phyloP scores from a whole-genome alignment of 92 coral and sea anemone genomes.

The Blastomussa wellsi region DNA sequence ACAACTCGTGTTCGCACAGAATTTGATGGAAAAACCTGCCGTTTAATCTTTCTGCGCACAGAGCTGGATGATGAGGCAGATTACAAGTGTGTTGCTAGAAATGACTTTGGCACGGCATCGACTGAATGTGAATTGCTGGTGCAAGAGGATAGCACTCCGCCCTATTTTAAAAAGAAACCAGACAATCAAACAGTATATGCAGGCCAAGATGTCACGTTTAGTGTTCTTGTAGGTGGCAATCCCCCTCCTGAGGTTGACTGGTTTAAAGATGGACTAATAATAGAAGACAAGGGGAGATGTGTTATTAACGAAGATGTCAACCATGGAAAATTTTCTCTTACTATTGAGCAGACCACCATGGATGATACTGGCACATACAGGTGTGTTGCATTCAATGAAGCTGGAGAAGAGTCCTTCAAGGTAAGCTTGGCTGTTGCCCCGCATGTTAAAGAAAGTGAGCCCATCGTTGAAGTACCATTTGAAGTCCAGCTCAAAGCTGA shows the following conservation, averaged over 20 bases:
- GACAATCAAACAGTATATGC: constrained; percentile 57
- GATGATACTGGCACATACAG: constrained; percentile 68
- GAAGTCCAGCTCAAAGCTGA: constrained; percentile 59
- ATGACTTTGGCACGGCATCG: constrained; percentile 80
- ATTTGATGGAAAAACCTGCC: constrained; percentile 62
- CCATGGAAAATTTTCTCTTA: constrained; percentile 67
- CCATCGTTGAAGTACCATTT: constrained; percentile 54
- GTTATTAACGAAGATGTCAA: constrained; percentile 68
- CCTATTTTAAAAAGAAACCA: constrained; percentile 70
- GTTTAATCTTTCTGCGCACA: constrained; percentile 49
- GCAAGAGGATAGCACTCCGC: constrained; percentile 62
- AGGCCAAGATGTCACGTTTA: constrained; percentile 73
- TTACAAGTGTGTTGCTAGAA: constrained; percentile 85
- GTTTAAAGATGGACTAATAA: constrained; percentile 62
- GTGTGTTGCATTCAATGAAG: constrained; percentile 73
- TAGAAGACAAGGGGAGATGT: constrained; percentile 73
- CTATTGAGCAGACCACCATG: constrained; percentile 50
- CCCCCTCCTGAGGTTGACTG: constrained; percentile 79
- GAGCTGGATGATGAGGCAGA: constrained; percentile 90
- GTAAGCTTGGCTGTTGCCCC: constrained; percentile 68
- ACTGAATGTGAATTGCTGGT: constrained; percentile 83
- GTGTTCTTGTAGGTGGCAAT: constrained; percentile 66
- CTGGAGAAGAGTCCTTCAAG: constrained; percentile 76
- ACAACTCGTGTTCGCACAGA: constrained; percentile 56
- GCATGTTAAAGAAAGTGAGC: constrained; percentile 39